Evolutionary conservation across 1,140 invertebrate genomes (phyloP).

Genomic region (Frieseomelitta varia): DNA sequence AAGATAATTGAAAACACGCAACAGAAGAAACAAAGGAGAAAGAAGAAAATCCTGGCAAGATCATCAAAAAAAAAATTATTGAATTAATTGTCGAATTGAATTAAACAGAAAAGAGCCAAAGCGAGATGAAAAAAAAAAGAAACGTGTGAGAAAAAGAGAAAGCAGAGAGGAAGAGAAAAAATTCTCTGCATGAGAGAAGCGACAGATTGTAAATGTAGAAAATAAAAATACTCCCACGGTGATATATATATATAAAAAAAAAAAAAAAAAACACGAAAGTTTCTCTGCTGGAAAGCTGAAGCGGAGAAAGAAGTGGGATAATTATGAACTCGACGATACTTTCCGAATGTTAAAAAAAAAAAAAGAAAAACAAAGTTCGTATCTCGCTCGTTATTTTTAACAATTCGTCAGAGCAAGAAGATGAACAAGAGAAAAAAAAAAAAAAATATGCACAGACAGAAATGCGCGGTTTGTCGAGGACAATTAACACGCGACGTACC

Average conservation of each 20-base stretch:
- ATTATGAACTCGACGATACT: neutral
- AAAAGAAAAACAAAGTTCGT: neutral
- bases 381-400: neutral
- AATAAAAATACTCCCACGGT: neutral
- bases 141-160: neutral
- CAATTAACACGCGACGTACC: neutral
- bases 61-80: neutral
- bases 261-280: neutral
- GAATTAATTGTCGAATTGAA: too few species aligned
- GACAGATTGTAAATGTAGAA: neutral
- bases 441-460: too few species aligned
- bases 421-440: neutral
- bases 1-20: too few species aligned
- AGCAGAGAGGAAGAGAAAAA: neutral
- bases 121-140: neutral
- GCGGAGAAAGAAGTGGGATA: neutral
- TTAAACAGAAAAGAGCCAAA: neutral
- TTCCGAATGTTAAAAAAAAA: neutral
- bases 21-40: too few species aligned
- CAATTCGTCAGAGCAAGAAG: neutral
- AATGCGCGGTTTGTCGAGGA: too few species aligned
- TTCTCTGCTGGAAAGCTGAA: too few species aligned
- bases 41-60: neutral
- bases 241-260: neutral
- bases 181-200: neutral